These are phyloP conservation scores for Trichopria drosophilae DNA, from an alignment of 2,888 invertebrate genomes.

Conservation along the genomic window DNA sequence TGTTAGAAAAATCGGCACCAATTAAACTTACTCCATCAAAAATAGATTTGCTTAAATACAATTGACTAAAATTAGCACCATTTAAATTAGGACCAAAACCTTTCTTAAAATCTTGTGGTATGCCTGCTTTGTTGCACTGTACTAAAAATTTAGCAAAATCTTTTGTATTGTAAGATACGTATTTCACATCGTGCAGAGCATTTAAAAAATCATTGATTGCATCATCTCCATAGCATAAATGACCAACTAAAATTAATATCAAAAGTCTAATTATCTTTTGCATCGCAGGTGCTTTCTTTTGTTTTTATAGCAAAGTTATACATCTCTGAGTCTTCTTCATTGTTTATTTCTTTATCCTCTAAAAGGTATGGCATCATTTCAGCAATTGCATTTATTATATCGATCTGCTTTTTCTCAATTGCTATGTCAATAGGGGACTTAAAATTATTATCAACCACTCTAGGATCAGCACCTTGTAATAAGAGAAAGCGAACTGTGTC, in stretches of 20 bases:
- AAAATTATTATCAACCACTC: conserved; percentile 28
- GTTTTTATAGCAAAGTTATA: conserved; percentile 28
- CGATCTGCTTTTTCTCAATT: conserved; percentile 28
- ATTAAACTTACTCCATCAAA: conserved; percentile 28
- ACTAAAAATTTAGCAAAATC: conserved; percentile 28
- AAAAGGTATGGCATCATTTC: conserved; percentile 29
- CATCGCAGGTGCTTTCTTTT: conserved; percentile 26
- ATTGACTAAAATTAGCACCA: conserved; percentile 27
- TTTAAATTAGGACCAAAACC: conserved; percentile 28
- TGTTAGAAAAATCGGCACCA: conserved; percentile 27
- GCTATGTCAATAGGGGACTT: conserved; percentile 29
- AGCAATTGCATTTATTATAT: conserved; percentile 29
- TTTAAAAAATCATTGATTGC: conserved; percentile 27
- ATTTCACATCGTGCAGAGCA: conserved; percentile 25
- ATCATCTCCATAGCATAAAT: conserved; percentile 27
- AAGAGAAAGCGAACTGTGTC: conserved; percentile 25
- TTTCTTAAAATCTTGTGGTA: conserved; percentile 28
- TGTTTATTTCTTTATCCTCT: conserved; percentile 28
- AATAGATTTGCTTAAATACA: conserved; percentile 26
- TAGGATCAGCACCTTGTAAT: conserved; percentile 27
- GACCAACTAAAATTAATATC: conserved; percentile 30
- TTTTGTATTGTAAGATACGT: conserved; percentile 29
- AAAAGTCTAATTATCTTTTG: conserved; percentile 29
- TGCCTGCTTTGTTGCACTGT: conserved; percentile 26
- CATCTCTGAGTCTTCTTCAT: conserved; percentile 28